Evolutionary conservation across 2,797 vertebrate species (phyloP).

Genomic region (Lagodon rhomboides): DNA sequence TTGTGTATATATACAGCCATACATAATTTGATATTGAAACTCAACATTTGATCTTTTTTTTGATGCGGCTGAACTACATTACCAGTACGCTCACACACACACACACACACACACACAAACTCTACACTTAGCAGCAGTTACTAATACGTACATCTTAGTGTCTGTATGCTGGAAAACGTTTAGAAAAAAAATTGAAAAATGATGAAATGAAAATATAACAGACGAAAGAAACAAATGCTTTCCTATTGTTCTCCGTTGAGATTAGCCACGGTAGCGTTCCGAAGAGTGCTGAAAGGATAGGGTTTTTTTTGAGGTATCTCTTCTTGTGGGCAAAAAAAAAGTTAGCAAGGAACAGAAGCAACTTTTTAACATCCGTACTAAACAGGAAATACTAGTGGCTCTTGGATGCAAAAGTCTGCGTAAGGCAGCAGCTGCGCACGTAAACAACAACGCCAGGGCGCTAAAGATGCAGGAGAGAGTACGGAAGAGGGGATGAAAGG

Average conservation of each 20-base stretch:
- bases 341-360: conserved; percentile 32
- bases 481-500: background rate
- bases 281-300: conserved; percentile 20
- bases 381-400: conserved; percentile 69
- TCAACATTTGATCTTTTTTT: conserved; percentile 50
- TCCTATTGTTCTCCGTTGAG: conserved; percentile 50
- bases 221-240: conserved; percentile 24
- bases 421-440: conserved; percentile 79
- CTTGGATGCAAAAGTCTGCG: conserved; percentile 58
- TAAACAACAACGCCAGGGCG: conserved; percentile 73
- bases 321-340: conserved; percentile 55
- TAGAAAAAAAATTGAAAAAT: background rate
- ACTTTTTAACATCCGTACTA: conserved; percentile 45
- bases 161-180: conserved; percentile 30
- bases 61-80: conserved; percentile 44
- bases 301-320: conserved; percentile 78
- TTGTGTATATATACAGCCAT: conserved; percentile 52
- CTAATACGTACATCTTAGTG: conserved; percentile 56
- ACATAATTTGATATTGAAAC: conserved; percentile 44
- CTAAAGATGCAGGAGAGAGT: conserved; percentile 42
- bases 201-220: conserved; percentile 1
- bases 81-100: conserved; percentile 45
- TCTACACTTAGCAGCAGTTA: conserved; percentile 79
- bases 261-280: conserved; percentile 30
- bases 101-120: conserved; percentile 49